phyloP scores from a whole-genome alignment of 2,113 vertebrate species.

The Lasiurus borealis region DNA sequence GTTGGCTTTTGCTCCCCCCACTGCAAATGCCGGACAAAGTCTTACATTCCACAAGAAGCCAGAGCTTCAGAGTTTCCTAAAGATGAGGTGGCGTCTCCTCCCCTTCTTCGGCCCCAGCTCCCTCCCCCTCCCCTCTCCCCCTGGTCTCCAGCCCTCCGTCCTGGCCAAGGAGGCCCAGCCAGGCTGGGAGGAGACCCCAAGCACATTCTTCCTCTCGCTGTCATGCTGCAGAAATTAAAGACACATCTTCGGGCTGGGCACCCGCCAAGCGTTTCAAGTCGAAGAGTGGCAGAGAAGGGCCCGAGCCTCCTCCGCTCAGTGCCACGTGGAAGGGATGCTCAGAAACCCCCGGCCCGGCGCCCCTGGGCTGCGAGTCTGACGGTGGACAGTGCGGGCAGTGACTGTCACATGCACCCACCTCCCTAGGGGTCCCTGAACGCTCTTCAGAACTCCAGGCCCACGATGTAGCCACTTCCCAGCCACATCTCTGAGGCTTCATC shows the following conservation, averaged over 20 bases:
- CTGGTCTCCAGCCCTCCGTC: constrained; percentile 61
- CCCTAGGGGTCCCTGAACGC: neutral
- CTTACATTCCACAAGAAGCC: constrained; percentile 80
- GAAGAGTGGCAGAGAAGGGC: constrained; percentile 70
- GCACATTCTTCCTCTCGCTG: constrained; percentile 90
- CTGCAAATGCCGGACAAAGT: constrained; percentile 68
- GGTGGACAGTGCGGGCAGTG: neutral
- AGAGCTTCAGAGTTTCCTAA: constrained; percentile 83
- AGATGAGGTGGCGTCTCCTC: constrained; percentile 85
- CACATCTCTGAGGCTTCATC: neutral
- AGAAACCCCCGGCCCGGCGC: neutral
- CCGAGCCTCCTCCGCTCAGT: constrained; percentile 34
- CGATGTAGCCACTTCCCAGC: neutral
- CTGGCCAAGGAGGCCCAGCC: constrained; percentile 76
- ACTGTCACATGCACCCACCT: neutral
- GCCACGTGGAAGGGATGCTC: constrained; percentile 78
- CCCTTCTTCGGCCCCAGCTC: constrained; percentile 46
- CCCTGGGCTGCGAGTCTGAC: neutral
- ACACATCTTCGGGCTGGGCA: constrained; percentile 89
- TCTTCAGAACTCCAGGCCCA: neutral
- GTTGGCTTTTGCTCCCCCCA: constrained; percentile 63
- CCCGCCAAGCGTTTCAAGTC: constrained; percentile 83
- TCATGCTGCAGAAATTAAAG: constrained; percentile 92
- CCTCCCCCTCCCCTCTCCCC: constrained; percentile 4
- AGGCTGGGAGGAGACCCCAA: constrained; percentile 82